phyloP scores from a whole-genome alignment of 2,113 vertebrate species.

The Cololabis saira region DNA sequence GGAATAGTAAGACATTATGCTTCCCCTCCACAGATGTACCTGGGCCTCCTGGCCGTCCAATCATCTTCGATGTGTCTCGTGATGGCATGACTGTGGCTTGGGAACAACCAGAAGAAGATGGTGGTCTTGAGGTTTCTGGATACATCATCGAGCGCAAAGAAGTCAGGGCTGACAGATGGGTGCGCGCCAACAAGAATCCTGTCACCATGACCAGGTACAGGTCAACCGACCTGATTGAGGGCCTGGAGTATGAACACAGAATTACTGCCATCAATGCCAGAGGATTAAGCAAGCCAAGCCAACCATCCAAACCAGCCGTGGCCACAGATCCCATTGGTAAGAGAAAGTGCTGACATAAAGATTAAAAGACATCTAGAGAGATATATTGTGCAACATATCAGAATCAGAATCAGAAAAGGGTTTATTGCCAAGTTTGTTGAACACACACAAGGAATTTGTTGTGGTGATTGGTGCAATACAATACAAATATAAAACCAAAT shows the following conservation, averaged over 20 bases:
- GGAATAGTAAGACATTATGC: conserved; percentile 10
- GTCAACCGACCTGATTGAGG: conserved; percentile 94
- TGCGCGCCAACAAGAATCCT: conserved; percentile 96
- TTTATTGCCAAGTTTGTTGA: too few species aligned
- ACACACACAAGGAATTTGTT: too few species aligned
- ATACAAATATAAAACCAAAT: too few species aligned
- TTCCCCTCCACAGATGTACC: conserved; percentile 84
- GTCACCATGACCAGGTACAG: conserved; percentile 98
- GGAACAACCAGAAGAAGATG: conserved; percentile 94
- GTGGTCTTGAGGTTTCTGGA: conserved; percentile 92
- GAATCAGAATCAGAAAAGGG: too few species aligned
- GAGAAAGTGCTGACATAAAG: conserved; percentile 18
- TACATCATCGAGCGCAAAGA: conserved; percentile 98
- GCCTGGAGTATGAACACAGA: conserved; percentile 97
- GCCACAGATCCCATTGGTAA: conserved; percentile 97
- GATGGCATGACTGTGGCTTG: conserved; percentile 98
- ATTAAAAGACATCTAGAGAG: not conserved
- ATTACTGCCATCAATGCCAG: conserved; percentile 93
- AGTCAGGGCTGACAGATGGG: conserved; percentile 94
- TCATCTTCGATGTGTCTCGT: conserved; percentile 92
- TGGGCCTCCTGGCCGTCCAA: conserved; percentile 92
- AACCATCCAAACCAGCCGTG: conserved; percentile 90
- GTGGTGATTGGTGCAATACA: too few species aligned
- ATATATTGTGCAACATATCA: not conserved
- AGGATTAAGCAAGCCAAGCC: conserved; percentile 93